Evolutionary conservation across 2,888 invertebrate species (phyloP), one percentile per base, ranked within the genome.

Genomic region (Erebia ligea): DNA sequence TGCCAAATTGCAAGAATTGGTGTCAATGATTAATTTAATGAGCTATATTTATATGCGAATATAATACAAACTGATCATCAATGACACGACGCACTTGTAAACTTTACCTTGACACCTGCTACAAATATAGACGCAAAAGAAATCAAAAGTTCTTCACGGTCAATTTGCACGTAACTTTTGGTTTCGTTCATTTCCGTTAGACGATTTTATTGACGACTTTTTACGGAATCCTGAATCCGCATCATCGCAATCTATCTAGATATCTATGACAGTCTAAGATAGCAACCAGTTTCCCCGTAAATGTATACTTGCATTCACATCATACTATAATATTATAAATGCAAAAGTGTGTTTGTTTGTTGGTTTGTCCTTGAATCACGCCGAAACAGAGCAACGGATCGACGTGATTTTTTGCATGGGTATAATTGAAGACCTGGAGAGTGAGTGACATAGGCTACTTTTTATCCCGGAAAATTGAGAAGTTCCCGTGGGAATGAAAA

Each of bases 1-100:
- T 72, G 72, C 72, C 70, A 72, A 74, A 70, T 59, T 69, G 34
- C 59, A 69, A 68, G 54, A 70, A 74, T 74, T 65, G 56, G 70
- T 67, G 70, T 68, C 67, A 69, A 68, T 73, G 70, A 74, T 74
- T 70, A 67, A 69, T 73, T 17, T 70, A 67, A 69, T 73, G 34
- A 71, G 45, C 67, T 74, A 69, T 68, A 69, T 69, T 69, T 73
- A 13, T 45, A 72, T 54, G 25, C 54, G 40, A 54, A 9, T 62
- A 63, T 59, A 57, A 68, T 68, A 66, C 59, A 40, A 34, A 52
- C 59, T 56, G 66, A 59, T 50, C 67, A 57, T 62, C 64, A 67
- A 68, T 67, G 52, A 50, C 59, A 59, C 66, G 62, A 68, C 70
- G 69, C 67, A 64, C 42, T 67, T 70, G 68, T 58, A 52, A 67